Evolutionary conservation across 2,113 vertebrate genomes (phyloP).

Genomic region (Colaptes auratus): DNA sequence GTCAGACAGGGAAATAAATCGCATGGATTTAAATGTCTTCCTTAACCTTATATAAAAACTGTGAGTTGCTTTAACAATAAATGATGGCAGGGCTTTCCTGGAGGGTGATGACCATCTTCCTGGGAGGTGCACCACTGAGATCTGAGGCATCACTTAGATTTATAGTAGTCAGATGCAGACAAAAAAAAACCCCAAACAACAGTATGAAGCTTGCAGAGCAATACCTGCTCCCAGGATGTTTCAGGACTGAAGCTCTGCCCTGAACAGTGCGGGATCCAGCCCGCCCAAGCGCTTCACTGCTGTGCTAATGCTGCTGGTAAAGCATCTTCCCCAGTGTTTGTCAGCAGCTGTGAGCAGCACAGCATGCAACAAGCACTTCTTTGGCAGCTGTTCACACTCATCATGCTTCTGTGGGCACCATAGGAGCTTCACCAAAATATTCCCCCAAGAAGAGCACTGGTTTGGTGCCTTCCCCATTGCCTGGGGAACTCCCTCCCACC

Average conservation of each 20-base stretch:
- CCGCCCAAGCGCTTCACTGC: background rate
- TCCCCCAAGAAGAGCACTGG: background rate
- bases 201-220: background rate
- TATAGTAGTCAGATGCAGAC: conserved; percentile 1
- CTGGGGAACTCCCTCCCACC: background rate
- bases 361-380: background rate
- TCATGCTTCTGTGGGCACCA: background rate
- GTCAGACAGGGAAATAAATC: conserved; percentile 50
- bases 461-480: background rate
- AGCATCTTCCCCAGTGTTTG: background rate
- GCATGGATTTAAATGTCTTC: conserved; percentile 59
- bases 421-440: background rate
- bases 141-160: conserved; percentile 9
- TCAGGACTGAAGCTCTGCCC: background rate
- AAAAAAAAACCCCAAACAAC: background rate
- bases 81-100: conserved; percentile 37
- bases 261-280: background rate
- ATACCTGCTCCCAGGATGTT: background rate
- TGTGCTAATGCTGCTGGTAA: background rate
- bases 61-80: conserved; percentile 45
- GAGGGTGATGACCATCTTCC: conserved; percentile 24
- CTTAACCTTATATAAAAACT: conserved; percentile 53
- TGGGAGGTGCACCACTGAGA: background rate
- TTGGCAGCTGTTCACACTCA: background rate
- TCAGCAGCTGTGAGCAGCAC: background rate